phyloP scores from a whole-genome alignment of 2,888 invertebrate genomes.

The Candidula unifasciata region DNA sequence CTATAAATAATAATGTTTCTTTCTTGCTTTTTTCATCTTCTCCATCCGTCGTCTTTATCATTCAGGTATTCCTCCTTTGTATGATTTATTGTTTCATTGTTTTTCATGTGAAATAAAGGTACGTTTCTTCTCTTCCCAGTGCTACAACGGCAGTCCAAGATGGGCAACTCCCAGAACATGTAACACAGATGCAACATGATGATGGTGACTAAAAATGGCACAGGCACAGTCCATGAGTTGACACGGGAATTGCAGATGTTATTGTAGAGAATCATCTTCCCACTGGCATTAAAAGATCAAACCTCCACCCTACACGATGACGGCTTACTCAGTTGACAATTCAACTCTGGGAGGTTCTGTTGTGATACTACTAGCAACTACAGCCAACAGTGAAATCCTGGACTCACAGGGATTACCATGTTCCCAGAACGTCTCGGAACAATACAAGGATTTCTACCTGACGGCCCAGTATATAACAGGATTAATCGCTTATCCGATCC shows the following conservation, averaged over 20 bases:
- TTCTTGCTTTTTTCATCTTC: no score
- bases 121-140: not conserved
- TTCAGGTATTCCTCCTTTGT: no score
- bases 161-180: not conserved
- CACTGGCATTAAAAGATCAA: not conserved
- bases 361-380: not conserved
- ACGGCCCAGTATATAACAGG: conserved; percentile 70
- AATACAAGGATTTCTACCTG: conserved; percentile 66
- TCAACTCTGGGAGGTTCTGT: not conserved
- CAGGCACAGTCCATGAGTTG: no score
- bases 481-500: conserved; percentile 70
- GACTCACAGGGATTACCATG: conserved; percentile 39
- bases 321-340: not conserved
- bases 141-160: not conserved
- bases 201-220: no score
- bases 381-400: not conserved
- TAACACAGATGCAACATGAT: no score
- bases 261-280: not conserved
- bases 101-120: no score
- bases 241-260: no score
- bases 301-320: not conserved
- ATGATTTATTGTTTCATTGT: no score
- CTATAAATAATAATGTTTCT: no score
- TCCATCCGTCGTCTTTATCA: no score
- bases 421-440: conserved; percentile 51